These are phyloP conservation scores for Morpho achilles DNA, from an alignment of 2,888 invertebrate species.

Conservation along the genomic window DNA sequence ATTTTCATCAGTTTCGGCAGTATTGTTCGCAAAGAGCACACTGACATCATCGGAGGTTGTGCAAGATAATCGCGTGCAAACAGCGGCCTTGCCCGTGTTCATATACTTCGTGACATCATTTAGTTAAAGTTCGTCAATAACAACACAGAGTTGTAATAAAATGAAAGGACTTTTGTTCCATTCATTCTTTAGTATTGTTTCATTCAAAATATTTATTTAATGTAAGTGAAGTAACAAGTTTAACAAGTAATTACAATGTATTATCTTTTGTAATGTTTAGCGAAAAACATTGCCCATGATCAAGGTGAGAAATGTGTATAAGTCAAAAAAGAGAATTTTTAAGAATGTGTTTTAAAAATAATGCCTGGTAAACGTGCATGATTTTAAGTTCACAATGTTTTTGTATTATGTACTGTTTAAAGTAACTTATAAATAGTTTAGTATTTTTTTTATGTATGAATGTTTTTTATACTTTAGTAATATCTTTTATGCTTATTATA, in stretches of 20 bases:
- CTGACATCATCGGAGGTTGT: constrained; percentile 63
- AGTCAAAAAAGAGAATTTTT: constrained; percentile 4
- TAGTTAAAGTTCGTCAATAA: constrained; percentile 42
- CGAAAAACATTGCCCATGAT: constrained; percentile 56
- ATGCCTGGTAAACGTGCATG: not conserved
- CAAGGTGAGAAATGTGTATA: constrained; percentile 51
- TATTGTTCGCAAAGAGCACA: constrained; percentile 36
- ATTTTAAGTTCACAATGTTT: no score
- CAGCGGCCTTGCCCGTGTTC: constrained; percentile 58
- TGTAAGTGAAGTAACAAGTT: no score
- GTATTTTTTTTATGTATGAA: no score
- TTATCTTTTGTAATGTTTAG: constrained; percentile 23
- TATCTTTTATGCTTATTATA: no score
- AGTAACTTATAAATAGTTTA: no score
- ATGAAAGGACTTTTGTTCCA: no score
- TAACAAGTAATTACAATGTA: no score
- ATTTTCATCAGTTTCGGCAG: constrained; percentile 37
- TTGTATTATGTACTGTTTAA: no score
- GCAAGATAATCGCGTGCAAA: constrained; percentile 57
- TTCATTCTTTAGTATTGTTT: no score
- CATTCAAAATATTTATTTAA: no score
- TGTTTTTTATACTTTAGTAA: no score
- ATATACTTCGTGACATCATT: constrained; percentile 67
- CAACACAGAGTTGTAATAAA: constrained; percentile 13
- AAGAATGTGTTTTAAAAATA: not conserved